These are phyloP conservation scores for Pimephales promelas DNA, from an alignment of 2,113 vertebrate genomes.

Conservation along the genomic window DNA sequence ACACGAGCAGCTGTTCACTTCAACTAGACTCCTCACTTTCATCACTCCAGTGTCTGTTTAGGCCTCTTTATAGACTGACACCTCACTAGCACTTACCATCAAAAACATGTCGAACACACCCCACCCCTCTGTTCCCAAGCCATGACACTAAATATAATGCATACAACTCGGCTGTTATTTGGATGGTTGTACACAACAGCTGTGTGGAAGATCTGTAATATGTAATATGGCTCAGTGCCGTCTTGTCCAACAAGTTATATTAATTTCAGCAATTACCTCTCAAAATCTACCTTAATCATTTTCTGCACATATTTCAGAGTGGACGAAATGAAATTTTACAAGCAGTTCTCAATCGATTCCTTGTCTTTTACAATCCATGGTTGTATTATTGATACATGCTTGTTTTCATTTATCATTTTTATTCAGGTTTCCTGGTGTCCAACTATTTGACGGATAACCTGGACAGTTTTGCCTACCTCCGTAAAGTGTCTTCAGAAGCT, in stretches of 20 bases:
- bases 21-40: neutral
- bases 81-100: constrained; percentile 27
- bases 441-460: constrained; percentile 87
- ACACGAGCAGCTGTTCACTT: constrained; percentile 33
- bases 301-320: neutral
- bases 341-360: neutral
- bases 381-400: neutral
- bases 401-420: constrained; percentile 3
- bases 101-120: constrained; percentile 21
- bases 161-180: constrained; percentile 1
- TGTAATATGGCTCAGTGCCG: neutral
- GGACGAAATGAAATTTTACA: constrained; percentile 8
- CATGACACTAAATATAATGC: constrained; percentile 20
- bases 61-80: constrained; percentile 20
- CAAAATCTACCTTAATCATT: neutral
- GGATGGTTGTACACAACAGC: constrained; percentile 10
- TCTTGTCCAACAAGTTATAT: constrained; percentile 25
- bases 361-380: neutral
- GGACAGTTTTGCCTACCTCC: constrained; percentile 92
- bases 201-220: neutral
- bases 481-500: constrained; percentile 87
- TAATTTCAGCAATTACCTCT: neutral
- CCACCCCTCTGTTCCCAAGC: neutral
- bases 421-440: constrained; percentile 86
- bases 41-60: constrained; percentile 27